Base-by-base conservation (phyloP, 2,888 invertebrate genomes). In the Aleiodes leptofemur region DNA sequence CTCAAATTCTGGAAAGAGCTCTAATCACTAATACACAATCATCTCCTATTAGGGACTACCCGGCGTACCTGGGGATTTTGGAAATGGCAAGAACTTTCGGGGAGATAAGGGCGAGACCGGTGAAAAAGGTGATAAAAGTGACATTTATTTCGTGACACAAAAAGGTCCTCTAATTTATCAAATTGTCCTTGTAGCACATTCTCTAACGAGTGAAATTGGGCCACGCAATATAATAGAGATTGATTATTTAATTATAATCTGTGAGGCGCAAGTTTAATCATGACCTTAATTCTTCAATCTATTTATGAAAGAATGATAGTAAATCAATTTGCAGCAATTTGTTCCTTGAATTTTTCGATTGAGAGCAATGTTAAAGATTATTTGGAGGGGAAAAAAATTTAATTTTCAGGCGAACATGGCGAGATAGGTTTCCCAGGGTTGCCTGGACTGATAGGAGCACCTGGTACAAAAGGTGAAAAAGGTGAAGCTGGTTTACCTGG, bases 271-370 rank as follows among this genome's bases (percentile, higher is more conserved):
- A 23, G 56, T 29, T 11, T 1, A 29, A 64, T 64, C 11, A 8
- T 64, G 64, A 64, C 64, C 64, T 64, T 16, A 64, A 64, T 64
- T 64, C 23, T 43, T 48, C 14, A 16, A 23, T 48, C 43, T 9
- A 11, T 38, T 7, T 29, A 64, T 64, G 23, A 43, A n/a, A 6
- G 14, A 16, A 43, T 64, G 64, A 43, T 48, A 13, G 8, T 64
- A 64, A 43, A 64, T 43, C 64, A 64, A 64, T 64, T 64, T 59
- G 7, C 23, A 34, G n/a, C 34, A 59, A 14, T 14, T 59, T n/a
- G 51, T n/a, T 59, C 14, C 9, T 55, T 55, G 16, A 55, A 7
- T 55, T 55, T 34, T 55, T 11, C 14, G 16, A 55, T 16, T 55
- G 55, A 55, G 14, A 16, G 55, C 55, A 16, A 34, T 43, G 43